These are phyloP conservation scores for Tolypeutes matacus DNA, from an alignment of 2,797 vertebrate genomes.

Conservation along the genomic window DNA sequence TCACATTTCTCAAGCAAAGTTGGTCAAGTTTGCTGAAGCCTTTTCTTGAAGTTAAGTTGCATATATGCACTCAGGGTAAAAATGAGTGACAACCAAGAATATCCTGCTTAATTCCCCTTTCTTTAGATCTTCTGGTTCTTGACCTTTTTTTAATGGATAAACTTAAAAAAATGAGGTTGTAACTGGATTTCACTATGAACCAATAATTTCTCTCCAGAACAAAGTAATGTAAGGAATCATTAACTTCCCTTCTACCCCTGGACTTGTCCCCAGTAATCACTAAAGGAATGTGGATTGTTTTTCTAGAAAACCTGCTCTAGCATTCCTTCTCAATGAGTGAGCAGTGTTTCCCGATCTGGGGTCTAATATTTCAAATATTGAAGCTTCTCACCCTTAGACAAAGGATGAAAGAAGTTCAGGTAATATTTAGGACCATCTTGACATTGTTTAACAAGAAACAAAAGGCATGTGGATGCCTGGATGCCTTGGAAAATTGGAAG, in stretches of 20 bases:
- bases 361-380: too few species aligned
- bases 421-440: neutral
- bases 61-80: neutral
- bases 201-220: neutral
- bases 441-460: neutral
- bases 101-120: neutral
- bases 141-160: too few species aligned
- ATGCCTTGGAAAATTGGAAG: neutral
- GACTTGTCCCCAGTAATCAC: too few species aligned
- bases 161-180: neutral
- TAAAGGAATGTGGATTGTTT: accelerated
- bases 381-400: neutral
- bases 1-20: neutral
- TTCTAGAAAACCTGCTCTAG: too few species aligned
- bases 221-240: neutral
- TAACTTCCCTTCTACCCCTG: neutral
- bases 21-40: neutral
- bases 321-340: neutral
- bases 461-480: neutral
- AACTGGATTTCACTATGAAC: neutral
- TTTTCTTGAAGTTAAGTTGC: neutral
- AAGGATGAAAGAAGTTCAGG: neutral
- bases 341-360: accelerated
- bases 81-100: neutral
- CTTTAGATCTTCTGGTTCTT: neutral